phyloP scores from a whole-genome alignment of 2,888 invertebrate genomes.

The Eristalis intricaria region DNA sequence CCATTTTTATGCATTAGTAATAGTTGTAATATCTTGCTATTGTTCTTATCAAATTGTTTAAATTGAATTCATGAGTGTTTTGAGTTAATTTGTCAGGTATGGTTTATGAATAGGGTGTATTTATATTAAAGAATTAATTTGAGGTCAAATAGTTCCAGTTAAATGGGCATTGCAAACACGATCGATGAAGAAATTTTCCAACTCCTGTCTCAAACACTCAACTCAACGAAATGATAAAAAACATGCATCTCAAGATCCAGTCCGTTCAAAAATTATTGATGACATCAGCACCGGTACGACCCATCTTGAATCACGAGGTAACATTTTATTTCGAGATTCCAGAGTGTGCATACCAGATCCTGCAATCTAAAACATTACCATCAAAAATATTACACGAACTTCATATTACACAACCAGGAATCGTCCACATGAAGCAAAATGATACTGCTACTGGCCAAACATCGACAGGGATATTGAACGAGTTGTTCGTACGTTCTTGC shows the following conservation, averaged over 20 bases:
- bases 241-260: background rate
- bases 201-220: background rate
- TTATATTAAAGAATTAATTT: no score
- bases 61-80: no score
- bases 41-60: slow-evolving; percentile 17
- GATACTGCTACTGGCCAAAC: background rate
- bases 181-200: background rate
- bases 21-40: no score
- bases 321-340: background rate
- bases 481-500: background rate
- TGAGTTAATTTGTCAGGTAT: no score
- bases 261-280: background rate
- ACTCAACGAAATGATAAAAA: background rate
- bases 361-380: no score
- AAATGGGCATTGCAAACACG: no score
- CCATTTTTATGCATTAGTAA: no score
- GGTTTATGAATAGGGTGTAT: no score
- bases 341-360: background rate
- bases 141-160: no score
- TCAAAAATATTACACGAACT: background rate
- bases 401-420: background rate
- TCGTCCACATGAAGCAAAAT: background rate
- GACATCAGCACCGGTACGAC: background rate
- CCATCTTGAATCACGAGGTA: slow-evolving; percentile 4
- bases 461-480: background rate